Conservation (phyloP, 2,888 invertebrate genomes). For the Papilio elwesi region DNA sequence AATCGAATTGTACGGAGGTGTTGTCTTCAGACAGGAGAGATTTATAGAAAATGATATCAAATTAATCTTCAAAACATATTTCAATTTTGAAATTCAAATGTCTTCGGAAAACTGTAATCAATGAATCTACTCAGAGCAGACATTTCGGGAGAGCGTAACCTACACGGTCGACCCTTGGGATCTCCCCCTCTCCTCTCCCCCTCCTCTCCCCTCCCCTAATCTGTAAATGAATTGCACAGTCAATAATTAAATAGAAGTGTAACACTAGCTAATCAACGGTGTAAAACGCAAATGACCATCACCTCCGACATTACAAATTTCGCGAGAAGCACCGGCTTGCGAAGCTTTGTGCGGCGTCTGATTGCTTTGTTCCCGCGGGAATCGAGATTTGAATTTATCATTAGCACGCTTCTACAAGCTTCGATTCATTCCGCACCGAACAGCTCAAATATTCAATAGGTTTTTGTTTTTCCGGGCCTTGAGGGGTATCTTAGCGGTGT, state of each 20-base stretch:
- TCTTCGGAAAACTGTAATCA: too few relatives aligned
- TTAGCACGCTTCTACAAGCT: constrained; percentile 64
- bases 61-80: too few relatives aligned
- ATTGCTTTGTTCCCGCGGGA: constrained; percentile 76
- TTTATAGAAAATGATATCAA: background rate
- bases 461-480: constrained; percentile 52
- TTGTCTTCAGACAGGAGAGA: background rate
- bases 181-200: too few relatives aligned
- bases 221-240: too few relatives aligned
- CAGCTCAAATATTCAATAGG: constrained; percentile 72
- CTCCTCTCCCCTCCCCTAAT: too few relatives aligned
- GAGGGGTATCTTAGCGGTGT: constrained; percentile 42
- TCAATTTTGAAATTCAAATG: too few relatives aligned
- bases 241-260: too few relatives aligned
- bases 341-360: constrained; percentile 70
- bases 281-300: constrained; percentile 47
- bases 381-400: constrained; percentile 80
- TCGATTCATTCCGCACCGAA: constrained; percentile 52
- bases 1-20: background rate
- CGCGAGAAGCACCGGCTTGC: constrained; percentile 53
- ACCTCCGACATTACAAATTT: constrained; percentile 55
- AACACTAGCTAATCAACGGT: background rate
- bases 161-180: too few relatives aligned
- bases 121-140: too few relatives aligned
- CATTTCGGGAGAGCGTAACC: too few relatives aligned